Conservation (phyloP, 2,888 invertebrate species). For the Mythimna pallens region DNA sequence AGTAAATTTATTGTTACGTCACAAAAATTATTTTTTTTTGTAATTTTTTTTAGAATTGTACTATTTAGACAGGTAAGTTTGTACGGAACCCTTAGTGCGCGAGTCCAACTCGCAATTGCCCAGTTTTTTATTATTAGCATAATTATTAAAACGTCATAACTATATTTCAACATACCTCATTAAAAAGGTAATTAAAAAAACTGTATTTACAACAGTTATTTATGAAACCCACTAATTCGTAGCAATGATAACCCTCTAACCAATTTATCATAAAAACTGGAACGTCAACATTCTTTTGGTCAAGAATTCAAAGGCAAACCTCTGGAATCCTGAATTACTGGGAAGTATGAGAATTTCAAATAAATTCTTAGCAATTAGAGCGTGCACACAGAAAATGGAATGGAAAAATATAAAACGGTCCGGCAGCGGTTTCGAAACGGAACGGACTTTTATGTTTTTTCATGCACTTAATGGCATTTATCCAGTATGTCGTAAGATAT, state of each 20-base stretch:
- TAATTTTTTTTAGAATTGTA: too few relatives aligned
- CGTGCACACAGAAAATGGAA: conserved; percentile 50
- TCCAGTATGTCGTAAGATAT: conserved; percentile 20
- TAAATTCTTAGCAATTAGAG: conserved; percentile 55
- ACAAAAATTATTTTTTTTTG: too few relatives aligned
- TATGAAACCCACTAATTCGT: background rate
- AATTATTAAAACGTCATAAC: too few relatives aligned
- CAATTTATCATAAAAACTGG: conserved; percentile 11
- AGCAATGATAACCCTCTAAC: background rate
- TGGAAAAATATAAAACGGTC: conserved; percentile 39
- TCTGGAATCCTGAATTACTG: conserved; percentile 27
- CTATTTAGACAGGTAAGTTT: too few relatives aligned
- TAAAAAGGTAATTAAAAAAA: background rate
- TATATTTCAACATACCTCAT: too few relatives aligned
- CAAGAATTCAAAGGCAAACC: conserved; percentile 36
- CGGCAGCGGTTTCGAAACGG: conserved; percentile 16
- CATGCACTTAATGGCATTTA: conserved; percentile 19
- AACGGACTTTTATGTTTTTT: conserved; percentile 42
- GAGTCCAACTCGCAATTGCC: too few relatives aligned
- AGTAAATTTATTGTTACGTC: too few relatives aligned
- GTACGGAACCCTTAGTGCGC: too few relatives aligned
- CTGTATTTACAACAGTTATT: background rate
- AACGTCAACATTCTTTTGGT: conserved; percentile 37
- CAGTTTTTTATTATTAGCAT: too few relatives aligned
- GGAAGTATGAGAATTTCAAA: conserved; percentile 51